phyloP scores from a whole-genome alignment of 2,797 vertebrate genomes.

The Micromesistius poutassou region DNA sequence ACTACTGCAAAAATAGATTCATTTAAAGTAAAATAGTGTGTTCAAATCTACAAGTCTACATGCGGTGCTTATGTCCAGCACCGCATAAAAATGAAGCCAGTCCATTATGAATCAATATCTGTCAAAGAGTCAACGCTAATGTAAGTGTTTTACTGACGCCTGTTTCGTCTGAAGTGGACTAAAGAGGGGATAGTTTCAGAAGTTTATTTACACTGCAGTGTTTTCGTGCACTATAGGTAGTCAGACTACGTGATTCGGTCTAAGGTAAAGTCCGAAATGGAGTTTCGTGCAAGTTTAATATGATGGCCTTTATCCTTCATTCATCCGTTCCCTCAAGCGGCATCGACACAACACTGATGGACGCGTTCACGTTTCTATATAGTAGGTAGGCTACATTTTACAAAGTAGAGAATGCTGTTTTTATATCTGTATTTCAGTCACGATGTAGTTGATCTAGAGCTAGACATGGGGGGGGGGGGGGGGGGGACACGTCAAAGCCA shows the following conservation, averaged over 20 bases:
- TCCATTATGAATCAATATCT: not conserved
- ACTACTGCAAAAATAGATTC: not conserved
- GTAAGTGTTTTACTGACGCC: not conserved
- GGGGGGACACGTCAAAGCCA: no score
- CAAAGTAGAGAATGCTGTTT: no score
- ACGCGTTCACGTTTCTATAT: no score
- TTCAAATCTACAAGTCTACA: not conserved
- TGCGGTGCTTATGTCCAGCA: not conserved
- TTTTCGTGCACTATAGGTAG: conserved; percentile 29
- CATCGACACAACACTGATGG: not conserved
- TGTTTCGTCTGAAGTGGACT: not conserved
- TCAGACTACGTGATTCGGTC: conserved; percentile 40
- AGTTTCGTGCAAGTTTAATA: conserved; percentile 18
- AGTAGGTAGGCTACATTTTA: not conserved
- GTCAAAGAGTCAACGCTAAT: not conserved
- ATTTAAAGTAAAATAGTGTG: not conserved
- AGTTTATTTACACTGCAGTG: conserved; percentile 26
- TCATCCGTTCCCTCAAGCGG: conserved; percentile 20
- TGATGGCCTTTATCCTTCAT: conserved; percentile 26
- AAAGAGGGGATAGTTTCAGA: conserved; percentile 14
- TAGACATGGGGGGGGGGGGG: no score
- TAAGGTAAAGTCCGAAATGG: conserved; percentile 72
- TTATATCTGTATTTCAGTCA: no score
- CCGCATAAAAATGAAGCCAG: no score
- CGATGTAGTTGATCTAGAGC: no score